phyloP scores from a whole-genome alignment of 2,888 invertebrate species.

The Coelogynopora nodosa region DNA sequence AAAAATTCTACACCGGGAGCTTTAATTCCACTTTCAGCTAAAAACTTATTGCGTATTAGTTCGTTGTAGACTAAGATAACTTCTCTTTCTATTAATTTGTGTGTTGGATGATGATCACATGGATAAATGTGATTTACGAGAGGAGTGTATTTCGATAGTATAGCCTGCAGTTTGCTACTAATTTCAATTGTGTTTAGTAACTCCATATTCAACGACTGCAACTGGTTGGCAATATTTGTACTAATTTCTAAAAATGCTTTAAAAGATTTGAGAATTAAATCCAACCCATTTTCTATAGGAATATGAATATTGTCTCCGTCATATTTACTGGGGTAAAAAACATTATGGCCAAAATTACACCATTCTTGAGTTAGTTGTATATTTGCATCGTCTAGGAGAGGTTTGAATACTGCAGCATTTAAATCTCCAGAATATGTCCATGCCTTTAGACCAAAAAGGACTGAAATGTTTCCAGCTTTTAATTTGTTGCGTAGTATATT shows the following conservation, averaged over 20 bases:
- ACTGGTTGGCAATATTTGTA: background rate
- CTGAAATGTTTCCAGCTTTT: background rate
- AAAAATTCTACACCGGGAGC: constrained; percentile 25
- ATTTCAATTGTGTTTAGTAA: background rate
- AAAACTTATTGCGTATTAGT: constrained; percentile 33
- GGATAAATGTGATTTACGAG: constrained; percentile 4
- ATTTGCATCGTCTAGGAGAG: background rate
- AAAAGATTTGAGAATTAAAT: background rate
- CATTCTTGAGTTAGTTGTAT: background rate
- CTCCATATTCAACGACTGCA: background rate
- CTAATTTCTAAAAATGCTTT: background rate
- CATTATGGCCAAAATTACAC: background rate
- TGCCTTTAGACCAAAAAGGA: background rate
- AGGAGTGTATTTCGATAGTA: background rate
- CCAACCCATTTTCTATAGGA: background rate
- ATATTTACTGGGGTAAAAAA: background rate
- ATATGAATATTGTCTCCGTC: background rate
- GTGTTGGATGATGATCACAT: background rate
- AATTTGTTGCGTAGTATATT: background rate
- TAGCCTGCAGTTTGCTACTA: background rate
- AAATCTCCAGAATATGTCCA: background rate
- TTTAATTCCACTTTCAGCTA: constrained; percentile 26
- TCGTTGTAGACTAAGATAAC: background rate
- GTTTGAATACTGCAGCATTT: background rate
- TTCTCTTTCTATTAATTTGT: background rate